These are phyloP conservation scores for Oedothorax gibbosus DNA, from an alignment of 1,140 invertebrate genomes.

Conservation along the genomic window DNA sequence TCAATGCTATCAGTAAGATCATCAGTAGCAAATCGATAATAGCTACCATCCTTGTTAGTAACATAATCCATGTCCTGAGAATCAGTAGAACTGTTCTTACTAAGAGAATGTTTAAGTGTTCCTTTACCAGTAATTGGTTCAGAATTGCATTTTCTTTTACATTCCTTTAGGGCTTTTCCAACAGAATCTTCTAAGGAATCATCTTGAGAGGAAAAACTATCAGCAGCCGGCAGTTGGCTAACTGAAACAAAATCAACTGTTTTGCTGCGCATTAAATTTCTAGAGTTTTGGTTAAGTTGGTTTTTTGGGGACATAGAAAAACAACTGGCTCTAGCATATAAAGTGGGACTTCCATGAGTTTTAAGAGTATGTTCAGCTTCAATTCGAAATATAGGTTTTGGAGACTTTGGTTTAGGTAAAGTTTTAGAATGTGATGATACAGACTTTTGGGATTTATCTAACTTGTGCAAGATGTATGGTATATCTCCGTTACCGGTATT, in stretches of 20 bases:
- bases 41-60: slow-evolving; percentile 55
- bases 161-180: slow-evolving; percentile 66
- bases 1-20: slow-evolving; percentile 59
- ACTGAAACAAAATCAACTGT: slow-evolving; percentile 68
- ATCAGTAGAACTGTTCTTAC: slow-evolving; percentile 43
- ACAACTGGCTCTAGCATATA: slow-evolving; percentile 61
- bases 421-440: slow-evolving; percentile 22
- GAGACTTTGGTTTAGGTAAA: slow-evolving; percentile 27
- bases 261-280: slow-evolving; percentile 60
- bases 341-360: slow-evolving; percentile 60
- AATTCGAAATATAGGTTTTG: slow-evolving; percentile 53
- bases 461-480: slow-evolving; percentile 69
- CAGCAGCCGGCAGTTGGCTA: slow-evolving; percentile 68
- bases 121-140: slow-evolving; percentile 42
- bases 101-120: slow-evolving; percentile 19
- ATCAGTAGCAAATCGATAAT: slow-evolving; percentile 57
- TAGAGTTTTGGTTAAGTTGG: slow-evolving; percentile 56
- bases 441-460: slow-evolving; percentile 52
- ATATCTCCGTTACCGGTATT: slow-evolving; percentile 69
- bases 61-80: slow-evolving; percentile 57
- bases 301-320: slow-evolving; percentile 58
- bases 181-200: slow-evolving; percentile 68
- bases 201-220: slow-evolving; percentile 70
- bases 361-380: slow-evolving; percentile 60
- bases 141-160: slow-evolving; percentile 49